Conservation (phyloP, 2,797 vertebrate species). For the Characodon lateralis region DNA sequence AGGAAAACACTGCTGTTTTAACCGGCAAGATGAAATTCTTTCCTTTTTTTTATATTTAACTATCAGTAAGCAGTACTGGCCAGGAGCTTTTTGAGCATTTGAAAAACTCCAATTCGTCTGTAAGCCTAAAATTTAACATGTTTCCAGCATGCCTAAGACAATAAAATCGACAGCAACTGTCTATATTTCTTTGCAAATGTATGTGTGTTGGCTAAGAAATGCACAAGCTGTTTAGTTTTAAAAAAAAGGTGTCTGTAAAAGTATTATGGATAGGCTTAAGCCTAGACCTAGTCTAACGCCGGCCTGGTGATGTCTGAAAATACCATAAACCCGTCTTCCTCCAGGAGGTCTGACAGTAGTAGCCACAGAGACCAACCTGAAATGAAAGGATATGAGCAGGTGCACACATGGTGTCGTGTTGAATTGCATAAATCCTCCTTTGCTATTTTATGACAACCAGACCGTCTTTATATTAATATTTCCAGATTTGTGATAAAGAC, state of each 20-base stretch:
- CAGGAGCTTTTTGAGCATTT: background rate
- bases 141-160: background rate
- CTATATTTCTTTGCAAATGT: too few species aligned
- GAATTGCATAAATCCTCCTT: background rate
- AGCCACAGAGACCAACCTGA: background rate
- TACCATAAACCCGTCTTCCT: background rate
- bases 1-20: background rate
- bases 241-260: background rate
- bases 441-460: background rate
- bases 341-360: background rate
- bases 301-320: background rate
- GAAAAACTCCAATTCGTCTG: background rate
- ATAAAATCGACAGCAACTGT: too few species aligned
- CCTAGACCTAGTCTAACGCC: background rate
- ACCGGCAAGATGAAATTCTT: background rate
- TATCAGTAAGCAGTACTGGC: background rate
- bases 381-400: background rate
- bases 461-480: background rate
- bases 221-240: too few species aligned
- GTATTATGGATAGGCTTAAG: background rate
- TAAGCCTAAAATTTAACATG: background rate
- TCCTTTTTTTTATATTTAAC: background rate
- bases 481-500: background rate
- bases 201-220: too few species aligned
- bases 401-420: background rate